These are phyloP conservation scores for Fregata magnificens DNA, from an alignment of 2,113 vertebrate genomes.

Conservation along the genomic window DNA sequence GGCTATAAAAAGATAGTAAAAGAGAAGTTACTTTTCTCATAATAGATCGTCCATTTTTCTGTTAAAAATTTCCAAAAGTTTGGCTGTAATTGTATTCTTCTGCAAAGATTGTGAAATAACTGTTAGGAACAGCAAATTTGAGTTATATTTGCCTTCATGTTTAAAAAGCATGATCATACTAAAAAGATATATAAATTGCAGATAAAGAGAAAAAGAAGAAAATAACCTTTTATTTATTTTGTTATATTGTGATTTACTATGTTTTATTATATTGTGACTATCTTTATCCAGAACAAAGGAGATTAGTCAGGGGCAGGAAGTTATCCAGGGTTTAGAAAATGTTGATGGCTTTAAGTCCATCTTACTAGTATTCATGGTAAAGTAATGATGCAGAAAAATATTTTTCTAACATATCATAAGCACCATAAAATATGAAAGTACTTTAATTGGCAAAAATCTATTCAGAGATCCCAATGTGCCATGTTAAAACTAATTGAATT, in stretches of 20 bases:
- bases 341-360: neutral
- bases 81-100: neutral
- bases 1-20: neutral
- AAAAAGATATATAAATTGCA: neutral
- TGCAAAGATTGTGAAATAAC: neutral
- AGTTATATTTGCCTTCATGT: neutral
- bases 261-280: neutral
- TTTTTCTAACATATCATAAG: conserved; percentile 42
- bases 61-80: neutral
- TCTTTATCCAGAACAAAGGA: neutral
- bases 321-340: neutral
- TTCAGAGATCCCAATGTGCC: conserved; percentile 27
- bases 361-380: neutral
- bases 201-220: neutral
- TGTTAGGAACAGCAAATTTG: neutral
- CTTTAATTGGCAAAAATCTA: conserved; percentile 45
- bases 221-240: neutral
- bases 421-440: conserved; percentile 18
- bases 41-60: neutral
- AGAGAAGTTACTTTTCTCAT: neutral
- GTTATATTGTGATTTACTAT: neutral
- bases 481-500: conserved; percentile 63
- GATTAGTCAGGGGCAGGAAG: neutral
- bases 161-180: neutral
- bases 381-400: conserved; percentile 49